Evolutionary conservation across 1,140 invertebrate genomes (phyloP), one percentile per base, ranked within the genome.

Genomic region (Heliconius himera): DNA sequence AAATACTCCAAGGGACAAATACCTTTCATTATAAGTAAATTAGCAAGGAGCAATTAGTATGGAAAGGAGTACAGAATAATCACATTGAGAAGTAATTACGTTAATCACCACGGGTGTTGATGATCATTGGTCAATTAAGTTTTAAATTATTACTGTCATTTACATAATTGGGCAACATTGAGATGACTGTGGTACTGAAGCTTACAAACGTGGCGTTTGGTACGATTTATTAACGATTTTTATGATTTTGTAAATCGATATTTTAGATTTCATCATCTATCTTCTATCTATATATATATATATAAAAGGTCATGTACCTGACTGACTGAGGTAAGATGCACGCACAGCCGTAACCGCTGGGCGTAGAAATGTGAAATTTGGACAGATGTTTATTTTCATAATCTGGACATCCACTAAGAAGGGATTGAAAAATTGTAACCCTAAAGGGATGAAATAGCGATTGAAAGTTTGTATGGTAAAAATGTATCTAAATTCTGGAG

Each of bases 61-160:
- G 76, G 66, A 71, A 78, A 78, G 73, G 72, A 74, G 80, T 78
- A 66, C 22, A 33, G 74, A 74, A 79, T 75, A 78, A 79, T 76
- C 81, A 73, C 77, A 78, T 80, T 73, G 70, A 66, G 60, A 41
- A 78, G 76, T 84, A 82, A 84, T 84, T 84, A 83, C 79, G 70
- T 81, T 77, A 83, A 83, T 84, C 80, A 73, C 80, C 78, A 54
- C 85, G 74, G 76, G 76, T 80, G 84, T 84, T 84, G 84, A 85
- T 84, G 83, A 87, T 82, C 81, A 83, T 85, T 79, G 76, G 72
- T 84, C 86, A 86, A 86, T 87, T 87, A 87, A 86, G 81, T 87
- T 84, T 84, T 78, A 86, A 87, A 87, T 87, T 85, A 83, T 84
- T 81, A 71, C 81, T 75, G 66, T 81, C 81, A 84, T 87, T 87